Conservation (phyloP, 2,113 vertebrate species). For the Balaeniceps rex region DNA sequence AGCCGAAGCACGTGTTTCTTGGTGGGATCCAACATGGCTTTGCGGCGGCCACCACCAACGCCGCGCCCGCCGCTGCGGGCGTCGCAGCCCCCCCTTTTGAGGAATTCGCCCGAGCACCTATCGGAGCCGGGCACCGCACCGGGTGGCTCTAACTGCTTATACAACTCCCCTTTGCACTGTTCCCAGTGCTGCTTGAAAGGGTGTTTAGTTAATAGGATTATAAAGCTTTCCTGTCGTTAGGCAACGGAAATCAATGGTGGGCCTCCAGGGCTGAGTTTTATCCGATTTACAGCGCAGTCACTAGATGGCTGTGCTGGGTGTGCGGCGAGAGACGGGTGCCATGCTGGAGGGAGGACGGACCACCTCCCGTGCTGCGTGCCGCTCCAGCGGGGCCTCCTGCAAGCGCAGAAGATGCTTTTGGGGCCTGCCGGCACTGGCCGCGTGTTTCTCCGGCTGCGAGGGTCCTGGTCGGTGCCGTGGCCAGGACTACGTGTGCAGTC, state of each 20-base stretch:
- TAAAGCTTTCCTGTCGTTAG: slow-evolving; percentile 53
- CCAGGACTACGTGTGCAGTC: not conserved
- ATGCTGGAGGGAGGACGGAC: not conserved
- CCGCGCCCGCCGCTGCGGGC: fast-evolving
- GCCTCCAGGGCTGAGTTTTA: slow-evolving; percentile 13
- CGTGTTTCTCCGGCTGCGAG: not conserved
- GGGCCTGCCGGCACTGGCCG: fast-evolving
- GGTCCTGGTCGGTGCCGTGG: not conserved
- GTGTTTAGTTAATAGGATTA: slow-evolving; percentile 62
- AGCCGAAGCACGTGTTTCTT: not conserved
- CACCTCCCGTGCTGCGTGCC: fast-evolving
- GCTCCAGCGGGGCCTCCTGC: not conserved
- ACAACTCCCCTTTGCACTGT: not conserved
- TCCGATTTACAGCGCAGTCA: not conserved
- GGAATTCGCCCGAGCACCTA: not conserved
- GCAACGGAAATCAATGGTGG: slow-evolving; percentile 47
- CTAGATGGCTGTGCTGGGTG: not conserved
- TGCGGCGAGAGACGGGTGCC: not conserved
- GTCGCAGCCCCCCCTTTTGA: not conserved
- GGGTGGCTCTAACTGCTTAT: not conserved
- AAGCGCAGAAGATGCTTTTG: not conserved
- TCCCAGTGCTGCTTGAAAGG: slow-evolving; percentile 3
- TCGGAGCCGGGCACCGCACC: fast-evolving
- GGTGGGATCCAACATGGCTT: no score
- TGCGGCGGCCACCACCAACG: not conserved